Percentiles rank a stretch among this genome's conserved stretches.
Conservation (phyloP, 2,888 invertebrate species). For the Lochmaea capreae region DNA sequence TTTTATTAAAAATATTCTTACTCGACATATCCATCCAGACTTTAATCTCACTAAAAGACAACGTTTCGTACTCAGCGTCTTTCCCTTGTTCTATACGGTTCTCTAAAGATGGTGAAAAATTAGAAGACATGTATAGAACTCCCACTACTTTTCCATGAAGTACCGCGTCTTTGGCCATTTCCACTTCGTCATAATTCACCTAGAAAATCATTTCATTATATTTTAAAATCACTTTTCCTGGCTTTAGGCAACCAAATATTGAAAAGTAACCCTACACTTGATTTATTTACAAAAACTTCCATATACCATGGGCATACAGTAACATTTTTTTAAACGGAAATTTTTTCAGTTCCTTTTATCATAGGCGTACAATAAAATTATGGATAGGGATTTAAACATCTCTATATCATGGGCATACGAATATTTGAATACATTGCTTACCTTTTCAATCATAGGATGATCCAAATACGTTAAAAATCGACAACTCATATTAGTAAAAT, state of each 20-base stretch:
- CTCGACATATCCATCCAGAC: slow-evolving; percentile 69
- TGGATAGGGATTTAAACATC: too few species aligned
- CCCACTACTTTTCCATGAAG: slow-evolving; percentile 71
- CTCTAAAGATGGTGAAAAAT: slow-evolving; percentile 77
- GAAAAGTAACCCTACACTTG: too few species aligned
- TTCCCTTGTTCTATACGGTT: slow-evolving; percentile 71
- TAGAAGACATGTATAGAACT: slow-evolving; percentile 75
- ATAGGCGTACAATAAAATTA: too few species aligned
- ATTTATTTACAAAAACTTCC: too few species aligned
- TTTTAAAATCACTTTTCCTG: not conserved
- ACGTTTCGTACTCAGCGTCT: slow-evolving; percentile 67
- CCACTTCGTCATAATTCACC: slow-evolving; percentile 68
- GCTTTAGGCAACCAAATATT: too few species aligned
- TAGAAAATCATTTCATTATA: slow-evolving; percentile 47
- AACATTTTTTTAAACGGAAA: too few species aligned
- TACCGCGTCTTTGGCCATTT: slow-evolving; percentile 70
- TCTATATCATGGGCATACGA: too few species aligned
- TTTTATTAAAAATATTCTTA: slow-evolving; percentile 22
- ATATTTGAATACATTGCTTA: slow-evolving; percentile 23
- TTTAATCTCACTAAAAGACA: slow-evolving; percentile 73
- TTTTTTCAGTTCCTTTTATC: too few species aligned
- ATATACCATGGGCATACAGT: too few species aligned
- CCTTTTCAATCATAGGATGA: slow-evolving; percentile 67
- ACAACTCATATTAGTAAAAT: slow-evolving; percentile 72
- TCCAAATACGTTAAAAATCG: slow-evolving; percentile 72